Percentiles rank a stretch among this genome's conserved stretches.
Evolutionary conservation across 2,888 invertebrate species (phyloP).

Genomic region (Parnassius glacialis): DNA sequence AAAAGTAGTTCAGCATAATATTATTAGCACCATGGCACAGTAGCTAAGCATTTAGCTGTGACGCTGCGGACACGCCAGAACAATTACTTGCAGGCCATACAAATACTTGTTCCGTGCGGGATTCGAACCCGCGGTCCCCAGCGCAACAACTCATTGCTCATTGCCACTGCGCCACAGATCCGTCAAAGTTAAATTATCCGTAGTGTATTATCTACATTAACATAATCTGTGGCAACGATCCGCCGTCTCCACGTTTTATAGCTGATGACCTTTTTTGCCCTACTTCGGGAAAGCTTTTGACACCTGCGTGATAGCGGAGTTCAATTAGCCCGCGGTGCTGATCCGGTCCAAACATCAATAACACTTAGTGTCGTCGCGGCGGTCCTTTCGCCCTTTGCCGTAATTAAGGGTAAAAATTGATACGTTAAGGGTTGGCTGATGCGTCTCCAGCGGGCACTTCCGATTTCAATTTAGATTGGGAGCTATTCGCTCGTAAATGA

Average conservation of each 20-base stretch:
- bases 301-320: conserved; percentile 70
- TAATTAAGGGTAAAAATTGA: conserved; percentile 70
- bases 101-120: no score
- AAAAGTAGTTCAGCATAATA: no score
- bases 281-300: conserved; percentile 69
- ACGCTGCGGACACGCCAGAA: no score
- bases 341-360: conserved; percentile 66
- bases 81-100: no score
- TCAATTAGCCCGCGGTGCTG: conserved; percentile 63
- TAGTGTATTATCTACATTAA: conserved; percentile 20
- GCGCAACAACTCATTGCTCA: no score
- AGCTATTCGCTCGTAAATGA: conserved; percentile 3
- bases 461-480: conserved; percentile 38
- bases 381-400: conserved; percentile 39
- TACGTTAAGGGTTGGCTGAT: conserved; percentile 52
- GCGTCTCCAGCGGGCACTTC: conserved; percentile 26
- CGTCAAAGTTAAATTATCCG: no score
- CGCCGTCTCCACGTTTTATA: conserved; percentile 51
- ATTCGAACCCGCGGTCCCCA: no score
- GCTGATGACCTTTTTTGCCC: conserved; percentile 75
- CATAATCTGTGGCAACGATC: conserved; percentile 50
- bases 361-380: conserved; percentile 59
- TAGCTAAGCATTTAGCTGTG: no score
- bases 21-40: no score
- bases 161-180: no score